These are phyloP conservation scores for Acleris sparsana DNA, from an alignment of 2,888 invertebrate genomes.

Conservation along the genomic window DNA sequence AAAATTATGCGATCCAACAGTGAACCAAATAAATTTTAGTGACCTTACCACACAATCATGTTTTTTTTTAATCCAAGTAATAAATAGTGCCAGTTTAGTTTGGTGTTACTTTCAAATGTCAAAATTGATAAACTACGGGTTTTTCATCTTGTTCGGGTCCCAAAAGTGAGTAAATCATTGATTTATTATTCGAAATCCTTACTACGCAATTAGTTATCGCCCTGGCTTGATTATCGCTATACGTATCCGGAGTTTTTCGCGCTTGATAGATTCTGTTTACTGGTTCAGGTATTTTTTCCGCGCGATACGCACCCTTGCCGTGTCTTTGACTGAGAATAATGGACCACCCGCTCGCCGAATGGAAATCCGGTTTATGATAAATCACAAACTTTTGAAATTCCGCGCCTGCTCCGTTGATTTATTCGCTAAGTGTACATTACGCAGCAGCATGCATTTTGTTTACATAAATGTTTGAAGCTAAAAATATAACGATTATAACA, in stretches of 20 bases:
- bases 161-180: no score
- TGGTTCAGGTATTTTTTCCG: conserved; percentile 52
- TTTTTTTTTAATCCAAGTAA: no score
- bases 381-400: conserved; percentile 81
- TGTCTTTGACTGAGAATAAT: conserved; percentile 80
- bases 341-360: conserved; percentile 77
- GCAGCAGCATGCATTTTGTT: conserved; percentile 44
- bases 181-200: no score
- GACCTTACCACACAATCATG: no score
- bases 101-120: no score
- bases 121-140: no score
- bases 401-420: conserved; percentile 74
- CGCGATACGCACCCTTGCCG: conserved; percentile 73
- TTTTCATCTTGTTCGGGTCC: no score
- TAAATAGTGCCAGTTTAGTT: no score
- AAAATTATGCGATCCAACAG: no score
- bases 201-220: no score
- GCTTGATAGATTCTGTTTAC: conserved; percentile 30
- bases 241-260: not conserved
- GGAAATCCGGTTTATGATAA: conserved; percentile 81
- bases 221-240: no score
- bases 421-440: conserved; percentile 69
- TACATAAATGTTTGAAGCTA: not conserved
- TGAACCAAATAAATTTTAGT: no score
- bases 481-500: not conserved